Percentiles rank a stretch among this genome's conserved stretches.
These are phyloP conservation scores for Drosophila simulans DNA, from an alignment of 1,140 invertebrate genomes.

Conservation along the genomic window DNA sequence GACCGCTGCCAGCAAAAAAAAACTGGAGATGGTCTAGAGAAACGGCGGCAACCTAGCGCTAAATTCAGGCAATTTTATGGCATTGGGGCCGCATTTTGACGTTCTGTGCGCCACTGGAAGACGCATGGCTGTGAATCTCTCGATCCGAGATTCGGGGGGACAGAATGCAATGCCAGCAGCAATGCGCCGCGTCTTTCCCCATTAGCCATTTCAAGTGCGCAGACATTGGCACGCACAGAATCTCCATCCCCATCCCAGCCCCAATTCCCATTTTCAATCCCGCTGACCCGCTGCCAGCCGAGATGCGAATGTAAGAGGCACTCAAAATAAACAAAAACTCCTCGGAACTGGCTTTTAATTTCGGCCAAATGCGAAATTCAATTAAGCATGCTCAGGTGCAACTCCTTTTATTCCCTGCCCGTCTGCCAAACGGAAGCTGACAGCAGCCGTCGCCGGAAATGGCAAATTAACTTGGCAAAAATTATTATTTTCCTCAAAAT, in stretches of 20 bases:
- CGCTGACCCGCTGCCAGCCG: constrained; percentile 25
- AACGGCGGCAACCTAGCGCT: constrained; percentile 63
- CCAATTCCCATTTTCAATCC: too few species aligned
- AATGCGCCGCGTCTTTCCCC: constrained; percentile 15
- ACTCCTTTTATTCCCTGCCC: background rate
- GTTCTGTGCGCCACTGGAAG: constrained; percentile 73
- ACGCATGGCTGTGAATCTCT: constrained; percentile 44
- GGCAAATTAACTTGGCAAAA: constrained; percentile 74
- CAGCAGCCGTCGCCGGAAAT: constrained; percentile 61
- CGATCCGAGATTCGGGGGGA: constrained; percentile 18
- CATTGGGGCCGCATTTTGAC: constrained; percentile 67
- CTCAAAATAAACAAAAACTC: constrained; percentile 39
- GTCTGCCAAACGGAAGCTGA: constrained; percentile 49
- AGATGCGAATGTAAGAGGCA: constrained; percentile 2
- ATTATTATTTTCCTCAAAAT: constrained; percentile 38
- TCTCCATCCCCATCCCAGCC: background rate
- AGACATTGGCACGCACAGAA: constrained; percentile 62
- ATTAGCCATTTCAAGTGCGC: constrained; percentile 60
- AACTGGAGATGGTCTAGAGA: constrained; percentile 57
- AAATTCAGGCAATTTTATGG: constrained; percentile 82
- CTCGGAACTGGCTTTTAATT: constrained; percentile 12
- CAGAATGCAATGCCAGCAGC: constrained; percentile 24
- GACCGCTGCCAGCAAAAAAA: constrained; percentile 61
- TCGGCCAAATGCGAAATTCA: constrained; percentile 61
- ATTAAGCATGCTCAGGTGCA: constrained; percentile 73